Evolutionary conservation across 1,140 invertebrate genomes (phyloP).

Genomic region (Papilio dardanus): DNA sequence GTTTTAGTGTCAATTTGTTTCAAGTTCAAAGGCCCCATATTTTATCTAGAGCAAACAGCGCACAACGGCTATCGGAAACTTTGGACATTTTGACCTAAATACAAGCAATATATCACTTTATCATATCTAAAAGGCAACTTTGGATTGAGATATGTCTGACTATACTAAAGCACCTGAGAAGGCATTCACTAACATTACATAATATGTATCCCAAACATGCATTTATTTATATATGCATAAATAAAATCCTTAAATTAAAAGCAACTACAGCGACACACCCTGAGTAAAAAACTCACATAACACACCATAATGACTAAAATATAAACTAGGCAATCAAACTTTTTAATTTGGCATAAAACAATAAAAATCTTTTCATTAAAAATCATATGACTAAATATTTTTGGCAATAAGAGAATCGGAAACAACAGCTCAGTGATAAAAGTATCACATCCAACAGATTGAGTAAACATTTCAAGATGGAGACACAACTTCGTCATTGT

Average conservation of each 20-base stretch:
- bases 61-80: constrained; percentile 67
- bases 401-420: constrained; percentile 80
- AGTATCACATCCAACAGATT: constrained; percentile 50
- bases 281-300: constrained; percentile 71
- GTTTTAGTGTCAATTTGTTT: constrained; percentile 54
- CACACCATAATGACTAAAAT: constrained; percentile 79
- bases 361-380: constrained; percentile 66
- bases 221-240: constrained; percentile 69
- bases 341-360: constrained; percentile 78
- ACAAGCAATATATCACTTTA: constrained; percentile 74
- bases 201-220: constrained; percentile 72
- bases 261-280: constrained; percentile 77
- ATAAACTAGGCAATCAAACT: constrained; percentile 77
- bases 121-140: constrained; percentile 82
- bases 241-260: constrained; percentile 72
- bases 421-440: constrained; percentile 52
- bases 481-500: neutral
- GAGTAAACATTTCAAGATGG: constrained; percentile 32
- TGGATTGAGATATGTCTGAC: constrained; percentile 79
- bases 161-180: constrained; percentile 76
- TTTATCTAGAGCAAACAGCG: constrained; percentile 75
- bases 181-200: constrained; percentile 62
- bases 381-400: constrained; percentile 78
- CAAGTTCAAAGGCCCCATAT: constrained; percentile 66
- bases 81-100: constrained; percentile 74